phyloP scores from a whole-genome alignment of 2,888 invertebrate species.

The Harmothoe impar region DNA sequence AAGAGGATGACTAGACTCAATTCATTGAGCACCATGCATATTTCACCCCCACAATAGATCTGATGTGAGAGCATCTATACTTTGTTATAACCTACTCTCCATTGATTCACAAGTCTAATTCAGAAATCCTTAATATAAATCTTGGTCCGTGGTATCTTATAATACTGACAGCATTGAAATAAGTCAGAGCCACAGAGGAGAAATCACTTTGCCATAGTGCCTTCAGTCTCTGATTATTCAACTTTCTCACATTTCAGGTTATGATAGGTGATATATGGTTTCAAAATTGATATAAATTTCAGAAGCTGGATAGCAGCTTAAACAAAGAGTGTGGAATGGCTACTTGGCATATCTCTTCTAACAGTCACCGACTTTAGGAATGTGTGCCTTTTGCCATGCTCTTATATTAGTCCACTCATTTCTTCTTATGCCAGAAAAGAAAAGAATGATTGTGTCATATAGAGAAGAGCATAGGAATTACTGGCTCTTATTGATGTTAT shows the following conservation, averaged over 20 bases:
- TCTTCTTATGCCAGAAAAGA: not conserved
- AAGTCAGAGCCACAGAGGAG: not conserved
- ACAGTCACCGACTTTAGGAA: slow-evolving; percentile 32
- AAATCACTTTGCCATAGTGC: slow-evolving; percentile 14
- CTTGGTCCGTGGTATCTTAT: not conserved
- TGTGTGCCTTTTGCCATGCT: slow-evolving; percentile 8
- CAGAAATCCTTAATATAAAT: too few relatives aligned
- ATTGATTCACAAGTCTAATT: too few relatives aligned
- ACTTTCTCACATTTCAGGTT: not conserved
- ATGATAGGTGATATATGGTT: not conserved
- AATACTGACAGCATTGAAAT: not conserved
- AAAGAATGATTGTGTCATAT: not conserved
- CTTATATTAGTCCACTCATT: not conserved
- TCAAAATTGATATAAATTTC: not conserved
- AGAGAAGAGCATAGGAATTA: not conserved
- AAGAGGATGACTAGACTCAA: too few relatives aligned
- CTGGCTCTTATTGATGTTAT: not conserved
- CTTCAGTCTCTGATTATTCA: not conserved
- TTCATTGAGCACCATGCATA: too few relatives aligned
- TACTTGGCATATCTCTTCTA: not conserved
- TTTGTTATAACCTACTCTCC: too few relatives aligned
- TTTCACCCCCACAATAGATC: too few relatives aligned
- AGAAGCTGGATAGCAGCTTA: not conserved
- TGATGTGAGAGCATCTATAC: too few relatives aligned
- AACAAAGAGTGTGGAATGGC: not conserved